phyloP scores from a whole-genome alignment of 30 jellyfish, hydroid and myxozoan genomes.

The Aurelia sp. region DNA sequence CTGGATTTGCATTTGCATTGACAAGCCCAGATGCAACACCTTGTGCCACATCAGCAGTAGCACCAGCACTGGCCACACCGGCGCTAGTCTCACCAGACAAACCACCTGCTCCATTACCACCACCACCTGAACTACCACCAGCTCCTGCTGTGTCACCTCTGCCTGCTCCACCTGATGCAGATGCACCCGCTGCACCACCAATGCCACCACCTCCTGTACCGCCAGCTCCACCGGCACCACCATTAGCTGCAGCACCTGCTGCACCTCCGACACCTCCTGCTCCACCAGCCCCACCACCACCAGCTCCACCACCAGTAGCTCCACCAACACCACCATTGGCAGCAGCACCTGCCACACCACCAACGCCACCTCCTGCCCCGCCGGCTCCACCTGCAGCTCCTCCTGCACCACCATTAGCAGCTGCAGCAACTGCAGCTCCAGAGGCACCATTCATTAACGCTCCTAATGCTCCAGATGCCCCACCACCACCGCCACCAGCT shows the following conservation, averaged over 20 bases:
- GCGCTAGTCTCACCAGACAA: conserved; percentile 62
- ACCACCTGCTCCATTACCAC: conserved; percentile 77
- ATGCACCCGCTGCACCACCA: conserved; percentile 13
- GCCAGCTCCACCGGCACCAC: conserved; percentile 60
- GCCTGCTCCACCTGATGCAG: conserved; percentile 28
- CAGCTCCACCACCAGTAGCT: conserved; percentile 56
- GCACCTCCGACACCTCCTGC: conserved; percentile 54
- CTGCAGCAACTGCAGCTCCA: conserved; percentile 40
- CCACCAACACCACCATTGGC: conserved; percentile 60
- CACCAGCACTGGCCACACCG: conserved; percentile 62
- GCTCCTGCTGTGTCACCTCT: conserved; percentile 22
- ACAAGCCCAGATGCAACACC: conserved; percentile 57
- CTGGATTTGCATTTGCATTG: conserved; percentile 43
- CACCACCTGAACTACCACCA: conserved; percentile 56
- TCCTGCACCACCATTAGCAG: conserved; percentile 32
- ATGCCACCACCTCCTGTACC: conserved; percentile 44
- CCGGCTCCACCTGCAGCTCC: conserved; percentile 55
- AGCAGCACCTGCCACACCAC: conserved; percentile 47
- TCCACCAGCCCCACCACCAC: conserved; percentile 55
- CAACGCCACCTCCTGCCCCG: conserved; percentile 30
- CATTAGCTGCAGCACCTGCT: conserved; percentile 44
- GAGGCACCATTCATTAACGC: conserved; percentile 34
- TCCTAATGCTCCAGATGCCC: conserved; percentile 50
- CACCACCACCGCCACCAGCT: conserved; percentile 8
- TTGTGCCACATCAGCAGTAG: conserved; percentile 63